Base-by-base conservation (phyloP, 2,113 vertebrate species). In the Hylia prasina region DNA sequence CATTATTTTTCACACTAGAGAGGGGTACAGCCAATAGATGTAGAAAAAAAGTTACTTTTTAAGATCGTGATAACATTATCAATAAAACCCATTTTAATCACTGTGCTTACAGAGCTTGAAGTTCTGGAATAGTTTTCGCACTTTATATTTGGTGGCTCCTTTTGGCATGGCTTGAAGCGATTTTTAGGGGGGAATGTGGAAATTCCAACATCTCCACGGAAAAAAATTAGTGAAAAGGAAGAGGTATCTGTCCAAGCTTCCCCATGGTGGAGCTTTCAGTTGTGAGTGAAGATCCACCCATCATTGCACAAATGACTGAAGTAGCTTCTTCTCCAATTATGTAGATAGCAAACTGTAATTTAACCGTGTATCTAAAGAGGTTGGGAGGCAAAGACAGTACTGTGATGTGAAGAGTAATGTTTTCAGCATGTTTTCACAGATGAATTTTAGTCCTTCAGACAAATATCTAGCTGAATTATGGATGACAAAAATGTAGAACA, bases 311-410 rank as follows among this genome's bases (percentile, higher is more conserved):
- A 3, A 42, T 54, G 33, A 48, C 10, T 57, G 33, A 80, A 60
- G 19, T 10, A 53, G 21, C 4, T 54, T 31, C 12, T 60, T 71
- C 15, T 56, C 33, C 51, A 44, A 10, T 47, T 65, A 39, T 6
- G 8, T 64, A 60, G 20, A 28, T 27, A 71, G 20, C 30, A 61
- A n/a, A 35, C 5, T 2, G 4, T 40, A 33, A 51, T 47, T 44
- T 56, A 72, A 7, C 0, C 0, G 22, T 60, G 3, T 61, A 37
- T n/a, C 18, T 28, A 1, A 19, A 56, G n/a, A 30, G 10, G 4
- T 2, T 71, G 61, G 44, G 31, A 66, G 47, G 33, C 11, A 71
- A 73, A 44, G 37, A 51, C 18, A n/a, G 20, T 47, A 18, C 16
- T 69, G 1, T 35, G n/a, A 69, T 65, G 42, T 63, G 10, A 77